phyloP scores from a whole-genome alignment of 2,797 vertebrate genomes.

The Sebastes melanostomus region DNA sequence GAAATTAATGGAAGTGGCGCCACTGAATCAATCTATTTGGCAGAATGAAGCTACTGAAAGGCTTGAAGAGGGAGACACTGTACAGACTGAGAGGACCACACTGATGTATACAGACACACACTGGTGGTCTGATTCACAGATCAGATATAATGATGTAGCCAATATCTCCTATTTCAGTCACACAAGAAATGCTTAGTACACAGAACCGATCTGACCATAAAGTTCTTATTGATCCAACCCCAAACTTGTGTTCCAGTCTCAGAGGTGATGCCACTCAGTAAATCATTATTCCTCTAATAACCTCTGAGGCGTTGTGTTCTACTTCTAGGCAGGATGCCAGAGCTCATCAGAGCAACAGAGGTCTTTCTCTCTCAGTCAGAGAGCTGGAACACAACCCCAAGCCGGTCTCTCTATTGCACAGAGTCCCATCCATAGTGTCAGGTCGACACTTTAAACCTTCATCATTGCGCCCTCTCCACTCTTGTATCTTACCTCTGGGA shows the following conservation, averaged over 20 bases:
- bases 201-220: not conserved
- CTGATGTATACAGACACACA: not conserved
- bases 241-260: not conserved
- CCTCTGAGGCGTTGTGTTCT: not conserved
- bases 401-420: not conserved
- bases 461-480: not conserved
- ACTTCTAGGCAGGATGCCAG: not conserved
- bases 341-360: not conserved
- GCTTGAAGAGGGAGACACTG: not conserved
- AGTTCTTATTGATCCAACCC: not conserved
- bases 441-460: conserved; percentile 6
- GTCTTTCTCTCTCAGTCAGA: not conserved
- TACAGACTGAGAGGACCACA: not conserved
- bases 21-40: not conserved
- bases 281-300: not conserved
- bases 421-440: not conserved
- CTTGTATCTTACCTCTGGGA: conserved; percentile 24
- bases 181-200: not conserved
- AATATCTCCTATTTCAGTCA: not conserved
- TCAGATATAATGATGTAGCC: not conserved
- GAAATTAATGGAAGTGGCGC: not conserved
- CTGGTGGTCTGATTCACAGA: not conserved
- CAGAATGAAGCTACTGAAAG: not conserved
- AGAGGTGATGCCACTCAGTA: not conserved
- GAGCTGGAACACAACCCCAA: not conserved